Base-by-base conservation (phyloP, 2,113 vertebrate genomes). In the Thymallus thymallus region DNA sequence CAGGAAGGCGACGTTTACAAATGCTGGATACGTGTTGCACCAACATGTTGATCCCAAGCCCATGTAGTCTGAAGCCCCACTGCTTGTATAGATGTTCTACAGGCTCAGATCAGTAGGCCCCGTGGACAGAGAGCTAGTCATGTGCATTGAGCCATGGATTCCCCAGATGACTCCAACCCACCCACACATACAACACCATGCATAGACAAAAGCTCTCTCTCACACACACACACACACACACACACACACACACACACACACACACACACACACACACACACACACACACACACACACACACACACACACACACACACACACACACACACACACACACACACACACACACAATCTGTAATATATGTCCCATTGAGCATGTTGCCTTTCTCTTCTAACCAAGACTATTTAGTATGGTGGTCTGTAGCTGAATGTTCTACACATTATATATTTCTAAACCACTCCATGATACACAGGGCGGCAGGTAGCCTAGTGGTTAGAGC, bases 71-170 rank as follows among this genome's bases (percentile, higher is more conserved):
- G 76, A 80, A 48, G 32, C 69, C 71, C 74, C 68, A 68, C 70
- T 24, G 76, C 61, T 82, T 14, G 46, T 63, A 75, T 68, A 71
- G 75, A 74, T 81, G 80, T 65, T 86, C 72, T 70, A 77, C 48
- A 30, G n/a, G 72, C 79, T 41, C 78, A 80, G 82, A 86, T 84
- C 69, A 6, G 65, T 10, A 16, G 65, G 80, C 60, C 75, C 74
- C 20, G 82, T 80, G 80, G 87, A 82, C 64, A 61, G 72, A 80
- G 68, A 83, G 65, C 55, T 68, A 81, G 76, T 32, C 66, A 63
- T 76, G 82, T 61, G 81, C 74, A 85, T 65, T 76, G 82, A 81
- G 66, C 71, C 81, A 16, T 75, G 65, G 68, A 80, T 73, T 74
- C 80, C 75, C 75, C 83, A 75, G 75, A 74, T 70, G 81, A 86